Evolutionary conservation across 2,888 invertebrate species (phyloP).

Genomic region (Rotaria sp.): DNA sequence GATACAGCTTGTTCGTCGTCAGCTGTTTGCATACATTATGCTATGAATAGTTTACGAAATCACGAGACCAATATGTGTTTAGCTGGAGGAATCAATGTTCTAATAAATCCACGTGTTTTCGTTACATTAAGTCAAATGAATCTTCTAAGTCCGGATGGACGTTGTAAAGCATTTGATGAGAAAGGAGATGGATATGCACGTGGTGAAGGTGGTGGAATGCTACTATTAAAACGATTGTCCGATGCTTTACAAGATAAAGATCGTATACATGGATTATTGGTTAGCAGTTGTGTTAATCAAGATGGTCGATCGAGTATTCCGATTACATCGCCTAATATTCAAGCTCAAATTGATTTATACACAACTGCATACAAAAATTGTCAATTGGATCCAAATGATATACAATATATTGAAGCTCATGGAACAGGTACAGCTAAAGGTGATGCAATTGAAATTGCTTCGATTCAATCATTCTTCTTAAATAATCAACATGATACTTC

Average conservation of each 20-base stretch:
- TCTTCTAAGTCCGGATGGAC: conserved; percentile 48
- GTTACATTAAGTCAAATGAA: conserved; percentile 45
- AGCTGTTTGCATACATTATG: conserved; percentile 41
- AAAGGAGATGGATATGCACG: conserved; percentile 52
- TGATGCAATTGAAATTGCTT: conserved; percentile 49
- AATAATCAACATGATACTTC: conserved; percentile 33
- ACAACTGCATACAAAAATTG: conserved; percentile 32
- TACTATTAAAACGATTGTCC: conserved; percentile 44
- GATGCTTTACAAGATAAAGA: conserved; percentile 45
- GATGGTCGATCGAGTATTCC: conserved; percentile 46
- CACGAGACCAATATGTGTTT: conserved; percentile 44
- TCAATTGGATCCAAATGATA: conserved; percentile 28
- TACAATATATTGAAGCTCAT: conserved; percentile 49
- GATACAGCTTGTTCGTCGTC: conserved; percentile 50
- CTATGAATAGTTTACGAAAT: conserved; percentile 41
- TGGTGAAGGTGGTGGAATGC: conserved; percentile 49
- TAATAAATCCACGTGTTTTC: conserved; percentile 46
- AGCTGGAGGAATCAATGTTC: conserved; percentile 47
- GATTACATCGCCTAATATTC: conserved; percentile 26
- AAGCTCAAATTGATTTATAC: conserved; percentile 36
- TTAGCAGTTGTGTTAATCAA: conserved; percentile 46
- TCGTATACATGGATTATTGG: conserved; percentile 43
- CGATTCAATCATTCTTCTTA: conserved; percentile 43
- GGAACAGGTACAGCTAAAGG: conserved; percentile 51
- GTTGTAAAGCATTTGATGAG: conserved; percentile 49